Percentiles rank a stretch among this genome's conserved stretches.
Conservation (phyloP, 2,888 invertebrate genomes). For the Pseudococcus jackbeardsleyi region DNA sequence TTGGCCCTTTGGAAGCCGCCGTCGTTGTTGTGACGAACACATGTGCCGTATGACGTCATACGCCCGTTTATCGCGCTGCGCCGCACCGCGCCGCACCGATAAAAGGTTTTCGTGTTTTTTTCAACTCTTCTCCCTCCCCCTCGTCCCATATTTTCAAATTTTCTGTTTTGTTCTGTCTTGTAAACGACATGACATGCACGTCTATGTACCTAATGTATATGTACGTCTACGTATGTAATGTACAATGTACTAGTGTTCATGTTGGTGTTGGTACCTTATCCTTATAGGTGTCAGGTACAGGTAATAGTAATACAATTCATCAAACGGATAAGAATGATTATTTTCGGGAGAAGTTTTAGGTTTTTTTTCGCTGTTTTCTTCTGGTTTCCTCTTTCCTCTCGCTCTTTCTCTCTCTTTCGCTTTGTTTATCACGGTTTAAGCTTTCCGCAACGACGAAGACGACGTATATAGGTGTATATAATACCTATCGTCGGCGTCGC, state of each 20-base stretch:
- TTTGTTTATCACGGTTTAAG: not conserved
- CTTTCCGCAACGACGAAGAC: not conserved
- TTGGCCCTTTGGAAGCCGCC: conserved; percentile 26
- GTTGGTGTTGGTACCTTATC: no score
- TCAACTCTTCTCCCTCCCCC: not conserved
- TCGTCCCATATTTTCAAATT: not conserved
- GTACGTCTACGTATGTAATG: no score
- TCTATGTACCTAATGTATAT: no score
- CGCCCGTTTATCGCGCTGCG: not conserved
- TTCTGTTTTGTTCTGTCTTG: not conserved
- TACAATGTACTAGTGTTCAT: no score
- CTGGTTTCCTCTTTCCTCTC: not conserved
- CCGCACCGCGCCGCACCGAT: not conserved
- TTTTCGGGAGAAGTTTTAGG: not conserved
- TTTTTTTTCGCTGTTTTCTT: not conserved
- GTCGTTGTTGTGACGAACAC: conserved; percentile 23
- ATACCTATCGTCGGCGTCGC: no score
- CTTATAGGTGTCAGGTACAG: no score
- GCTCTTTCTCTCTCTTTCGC: not conserved
- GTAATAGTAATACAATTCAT: no score
- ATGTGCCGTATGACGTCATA: conserved; percentile 53
- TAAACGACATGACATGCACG: not conserved
- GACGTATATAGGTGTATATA: not conserved
- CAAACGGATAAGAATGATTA: not conserved
- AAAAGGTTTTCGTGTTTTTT: conserved; percentile 25